These are phyloP conservation scores for Globodera ellingtonae DNA, from an alignment of 1,140 invertebrate species.

Conservation along the genomic window DNA sequence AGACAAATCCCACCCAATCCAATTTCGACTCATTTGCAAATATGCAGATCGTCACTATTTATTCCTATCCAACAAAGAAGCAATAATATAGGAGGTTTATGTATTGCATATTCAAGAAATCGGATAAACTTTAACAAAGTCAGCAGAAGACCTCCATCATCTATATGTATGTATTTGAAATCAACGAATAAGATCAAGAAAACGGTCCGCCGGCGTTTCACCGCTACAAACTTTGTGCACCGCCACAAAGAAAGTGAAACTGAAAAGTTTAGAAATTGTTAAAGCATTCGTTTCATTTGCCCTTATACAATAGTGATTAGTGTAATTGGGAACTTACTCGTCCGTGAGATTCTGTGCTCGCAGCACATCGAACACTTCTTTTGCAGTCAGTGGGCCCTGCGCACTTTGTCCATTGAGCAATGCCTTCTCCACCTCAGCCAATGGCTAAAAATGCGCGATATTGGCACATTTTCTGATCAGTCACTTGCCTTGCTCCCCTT, in stretches of 20 bases:
- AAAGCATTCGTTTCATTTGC: too few relatives aligned
- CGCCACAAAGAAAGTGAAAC: slow-evolving; percentile 91
- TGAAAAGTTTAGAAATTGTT: slow-evolving; percentile 13
- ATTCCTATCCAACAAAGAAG: too few relatives aligned
- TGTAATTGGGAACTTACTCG: slow-evolving; percentile 17
- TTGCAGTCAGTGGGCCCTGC: slow-evolving; percentile 95
- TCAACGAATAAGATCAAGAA: slow-evolving; percentile 73
- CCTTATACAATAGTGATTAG: too few relatives aligned
- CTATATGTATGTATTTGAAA: not conserved
- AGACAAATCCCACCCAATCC: too few relatives aligned
- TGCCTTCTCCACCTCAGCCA: slow-evolving; percentile 86
- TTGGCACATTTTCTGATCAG: not conserved
- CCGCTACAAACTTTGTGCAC: slow-evolving; percentile 87
- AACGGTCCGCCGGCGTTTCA: slow-evolving; percentile 76
- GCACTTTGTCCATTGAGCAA: slow-evolving; percentile 97
- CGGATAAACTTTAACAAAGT: not conserved
- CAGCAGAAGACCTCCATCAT: not conserved
- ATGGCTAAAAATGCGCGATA: slow-evolving; percentile 70
- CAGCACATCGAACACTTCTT: slow-evolving; percentile 91
- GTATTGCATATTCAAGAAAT: too few relatives aligned
- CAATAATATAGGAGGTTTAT: too few relatives aligned
- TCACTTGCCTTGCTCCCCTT: slow-evolving; percentile 79
- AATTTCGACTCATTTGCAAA: too few relatives aligned
- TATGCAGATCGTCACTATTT: too few relatives aligned
- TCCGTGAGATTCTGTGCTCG: slow-evolving; percentile 68